phyloP scores from a whole-genome alignment of 2,888 invertebrate species.

The Bellardia bayeri region DNA sequence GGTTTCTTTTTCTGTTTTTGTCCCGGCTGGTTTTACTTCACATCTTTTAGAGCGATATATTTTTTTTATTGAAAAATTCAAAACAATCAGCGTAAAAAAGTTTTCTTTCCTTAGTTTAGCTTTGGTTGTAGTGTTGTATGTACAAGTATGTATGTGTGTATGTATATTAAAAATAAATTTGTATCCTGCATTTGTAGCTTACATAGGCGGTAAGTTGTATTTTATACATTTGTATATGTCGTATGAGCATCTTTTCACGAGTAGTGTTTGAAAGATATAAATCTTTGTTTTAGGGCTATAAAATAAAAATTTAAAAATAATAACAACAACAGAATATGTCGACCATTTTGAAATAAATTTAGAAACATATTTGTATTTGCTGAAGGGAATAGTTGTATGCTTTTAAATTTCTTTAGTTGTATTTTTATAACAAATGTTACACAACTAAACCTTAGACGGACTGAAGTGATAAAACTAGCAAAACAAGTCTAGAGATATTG shows the following conservation, averaged over 20 bases:
- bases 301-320: constrained; percentile 35
- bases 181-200: constrained; percentile 1
- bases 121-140: not conserved
- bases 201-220: too few relatives aligned
- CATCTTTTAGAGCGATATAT: too few relatives aligned
- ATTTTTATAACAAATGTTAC: not conserved
- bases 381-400: constrained; percentile 38
- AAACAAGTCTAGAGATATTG: too few relatives aligned
- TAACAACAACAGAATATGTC: constrained; percentile 25
- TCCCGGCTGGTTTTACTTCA: not conserved
- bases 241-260: not conserved
- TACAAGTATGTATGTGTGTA: not conserved
- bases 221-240: not conserved
- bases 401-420: constrained; percentile 28
- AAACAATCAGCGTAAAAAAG: constrained; percentile 70
- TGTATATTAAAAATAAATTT: constrained; percentile 19
- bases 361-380: constrained; percentile 24
- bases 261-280: constrained; percentile 38
- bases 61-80: constrained; percentile 50
- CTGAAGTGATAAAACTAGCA: too few relatives aligned
- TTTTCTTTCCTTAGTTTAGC: constrained; percentile 46
- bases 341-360: constrained; percentile 9
- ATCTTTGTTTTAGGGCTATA: constrained; percentile 57
- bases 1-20: not conserved
- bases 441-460: too few relatives aligned